phyloP scores from a whole-genome alignment of 1,140 invertebrate species.

The Apis cerana region DNA sequence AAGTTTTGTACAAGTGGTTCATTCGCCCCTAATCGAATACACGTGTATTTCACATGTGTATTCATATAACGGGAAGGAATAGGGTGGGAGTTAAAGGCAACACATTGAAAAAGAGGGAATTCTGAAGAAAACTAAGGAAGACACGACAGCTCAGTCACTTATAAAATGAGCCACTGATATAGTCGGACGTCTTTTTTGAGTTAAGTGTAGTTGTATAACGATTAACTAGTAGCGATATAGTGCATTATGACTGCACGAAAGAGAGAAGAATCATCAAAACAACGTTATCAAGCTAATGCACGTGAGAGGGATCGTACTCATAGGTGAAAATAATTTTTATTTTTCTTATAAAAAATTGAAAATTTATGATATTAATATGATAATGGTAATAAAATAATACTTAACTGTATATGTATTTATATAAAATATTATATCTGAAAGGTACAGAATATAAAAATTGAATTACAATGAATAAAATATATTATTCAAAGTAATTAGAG shows the following conservation, averaged over 20 bases:
- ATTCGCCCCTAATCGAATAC: conserved; percentile 42
- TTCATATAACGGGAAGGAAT: background rate
- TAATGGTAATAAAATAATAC: background rate
- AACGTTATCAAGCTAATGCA: conserved; percentile 87
- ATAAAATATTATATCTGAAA: background rate
- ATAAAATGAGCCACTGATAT: conserved; percentile 27
- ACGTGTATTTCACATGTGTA: conserved; percentile 57
- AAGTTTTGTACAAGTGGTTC: conserved; percentile 17
- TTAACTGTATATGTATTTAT: background rate
- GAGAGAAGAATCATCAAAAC: conserved; percentile 76
- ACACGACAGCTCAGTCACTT: conserved; percentile 41
- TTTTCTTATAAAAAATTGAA: background rate
- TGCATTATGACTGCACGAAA: conserved; percentile 59
- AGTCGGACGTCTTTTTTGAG: conserved; percentile 3
- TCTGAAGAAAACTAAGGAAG: conserved; percentile 45
- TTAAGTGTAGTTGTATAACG: background rate
- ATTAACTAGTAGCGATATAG: conserved; percentile 1
- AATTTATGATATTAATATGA: background rate
- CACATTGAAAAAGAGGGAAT: conserved; percentile 34
- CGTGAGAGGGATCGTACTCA: conserved; percentile 88
- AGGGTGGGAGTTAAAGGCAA: conserved; percentile 20
- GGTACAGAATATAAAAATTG: background rate
- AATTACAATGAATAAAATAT: background rate
- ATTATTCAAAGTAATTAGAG: conserved; percentile 17
- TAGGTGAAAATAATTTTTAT: conserved; percentile 82